phyloP scores from a whole-genome alignment of 2,797 vertebrate species.

The Sandelia bainsii region DNA sequence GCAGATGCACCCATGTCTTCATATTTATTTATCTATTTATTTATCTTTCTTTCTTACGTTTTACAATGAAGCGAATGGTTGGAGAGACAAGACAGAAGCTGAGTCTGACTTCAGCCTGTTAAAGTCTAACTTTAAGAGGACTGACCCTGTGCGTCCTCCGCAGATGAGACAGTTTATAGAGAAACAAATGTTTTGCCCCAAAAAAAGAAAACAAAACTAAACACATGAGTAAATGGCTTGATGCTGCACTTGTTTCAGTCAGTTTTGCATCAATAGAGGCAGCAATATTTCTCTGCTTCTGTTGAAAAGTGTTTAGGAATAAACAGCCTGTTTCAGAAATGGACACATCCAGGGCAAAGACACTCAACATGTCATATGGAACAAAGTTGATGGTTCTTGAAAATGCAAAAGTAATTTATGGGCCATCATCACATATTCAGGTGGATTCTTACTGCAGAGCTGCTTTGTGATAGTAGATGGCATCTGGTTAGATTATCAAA shows the following conservation, averaged over 20 bases:
- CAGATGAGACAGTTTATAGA: no score
- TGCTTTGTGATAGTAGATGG: not conserved
- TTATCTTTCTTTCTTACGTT: not conserved
- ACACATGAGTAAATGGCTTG: not conserved
- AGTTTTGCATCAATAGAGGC: not conserved
- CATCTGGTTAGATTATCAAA: not conserved
- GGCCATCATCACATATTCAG: not conserved
- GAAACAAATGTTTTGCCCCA: no score
- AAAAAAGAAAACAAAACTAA: not conserved
- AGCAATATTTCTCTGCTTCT: not conserved
- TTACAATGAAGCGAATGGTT: no score
- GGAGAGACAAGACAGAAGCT: not conserved
- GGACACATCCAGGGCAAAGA: not conserved
- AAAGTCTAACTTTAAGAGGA: no score
- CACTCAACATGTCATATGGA: not conserved
- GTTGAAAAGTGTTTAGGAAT: not conserved
- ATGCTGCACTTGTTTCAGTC: not conserved
- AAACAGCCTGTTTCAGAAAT: no score
- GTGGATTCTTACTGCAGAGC: not conserved
- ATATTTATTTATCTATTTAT: slow-evolving; percentile 36
- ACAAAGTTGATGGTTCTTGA: not conserved
- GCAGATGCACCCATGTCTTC: slow-evolving; percentile 1
- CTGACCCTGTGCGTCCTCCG: no score
- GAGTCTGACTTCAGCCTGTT: no score
- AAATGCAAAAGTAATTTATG: not conserved